A percentile compares a stretch with the other conserved stretches of the same genome.
phyloP scores from a whole-genome alignment of 2,888 invertebrate genomes.

The Ennomos fuscantarius region DNA sequence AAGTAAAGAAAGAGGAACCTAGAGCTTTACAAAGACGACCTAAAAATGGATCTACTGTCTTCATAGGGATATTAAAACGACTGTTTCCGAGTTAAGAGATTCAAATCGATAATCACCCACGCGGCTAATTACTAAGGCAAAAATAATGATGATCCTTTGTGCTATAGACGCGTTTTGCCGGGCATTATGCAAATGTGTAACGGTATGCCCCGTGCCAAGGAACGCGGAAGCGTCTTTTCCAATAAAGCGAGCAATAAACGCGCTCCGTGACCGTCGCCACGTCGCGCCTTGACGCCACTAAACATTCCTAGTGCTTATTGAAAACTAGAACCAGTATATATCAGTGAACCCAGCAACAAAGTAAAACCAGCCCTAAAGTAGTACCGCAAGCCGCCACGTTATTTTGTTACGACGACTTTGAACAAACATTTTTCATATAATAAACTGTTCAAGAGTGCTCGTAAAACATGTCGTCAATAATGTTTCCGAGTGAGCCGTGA shows the following conservation, averaged over 20 bases:
- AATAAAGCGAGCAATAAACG: conserved; percentile 74
- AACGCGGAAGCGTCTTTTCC: conserved; percentile 77
- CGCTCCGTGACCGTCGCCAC: conserved; percentile 55
- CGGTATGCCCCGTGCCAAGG: conserved; percentile 60
- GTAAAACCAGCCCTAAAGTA: conserved; percentile 13
- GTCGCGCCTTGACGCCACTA: conserved; percentile 37
- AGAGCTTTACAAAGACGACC: too few species aligned
- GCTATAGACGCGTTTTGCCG: conserved; percentile 43
- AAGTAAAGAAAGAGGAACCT: too few species aligned
- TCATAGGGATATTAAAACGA: too few species aligned
- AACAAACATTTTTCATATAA: conserved; percentile 51
- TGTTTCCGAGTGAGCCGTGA: conserved; percentile 59
- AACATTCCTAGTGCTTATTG: conserved; percentile 61
- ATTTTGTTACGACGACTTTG: conserved; percentile 16
- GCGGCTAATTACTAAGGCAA: conserved; percentile 28
- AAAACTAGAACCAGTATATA: conserved; percentile 29
- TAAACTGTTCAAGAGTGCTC: conserved; percentile 50
- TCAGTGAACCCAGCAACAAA: neutral
- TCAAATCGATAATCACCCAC: conserved; percentile 29
- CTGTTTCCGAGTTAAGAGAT: conserved; percentile 12
- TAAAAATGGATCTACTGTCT: too few species aligned
- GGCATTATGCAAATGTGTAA: conserved; percentile 64
- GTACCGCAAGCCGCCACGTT: conserved; percentile 2
- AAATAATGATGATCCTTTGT: conserved; percentile 45
- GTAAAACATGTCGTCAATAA: conserved; percentile 70